Conservation (phyloP, 2,888 invertebrate genomes). For the Cancer borealis region DNA sequence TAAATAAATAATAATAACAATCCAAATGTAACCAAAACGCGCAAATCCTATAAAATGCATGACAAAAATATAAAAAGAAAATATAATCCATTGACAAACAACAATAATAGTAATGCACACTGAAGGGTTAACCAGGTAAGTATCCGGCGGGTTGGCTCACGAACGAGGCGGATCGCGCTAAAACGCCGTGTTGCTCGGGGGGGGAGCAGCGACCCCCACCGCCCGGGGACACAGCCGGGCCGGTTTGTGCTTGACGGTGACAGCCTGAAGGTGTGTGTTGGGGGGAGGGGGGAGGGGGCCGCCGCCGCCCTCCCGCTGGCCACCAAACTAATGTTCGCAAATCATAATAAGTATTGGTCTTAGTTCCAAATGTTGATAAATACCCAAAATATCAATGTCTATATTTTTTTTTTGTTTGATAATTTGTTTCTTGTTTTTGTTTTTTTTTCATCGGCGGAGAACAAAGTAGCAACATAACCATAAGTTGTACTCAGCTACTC, state of each 20-base stretch:
- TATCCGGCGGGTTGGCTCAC: slow-evolving; percentile 36
- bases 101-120: slow-evolving; percentile 23
- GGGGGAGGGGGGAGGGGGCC: slow-evolving; percentile 36
- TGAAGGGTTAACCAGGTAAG: slow-evolving; percentile 26
- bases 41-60: neutral
- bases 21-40: neutral
- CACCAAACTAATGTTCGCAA: neutral
- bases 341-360: neutral
- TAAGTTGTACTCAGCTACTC: slow-evolving; percentile 39
- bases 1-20: neutral
- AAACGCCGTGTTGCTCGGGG: neutral
- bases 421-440: neutral
- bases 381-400: slow-evolving; percentile 13
- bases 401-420: slow-evolving; percentile 18
- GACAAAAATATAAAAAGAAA: neutral
- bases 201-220: neutral
- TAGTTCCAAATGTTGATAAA: neutral
- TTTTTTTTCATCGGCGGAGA: neutral
- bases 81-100: neutral
- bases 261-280: slow-evolving; percentile 54
- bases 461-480: slow-evolving; percentile 34
- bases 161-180: slow-evolving; percentile 28
- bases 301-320: slow-evolving; percentile 38
- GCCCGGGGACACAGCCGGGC: slow-evolving; percentile 21
- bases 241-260: slow-evolving; percentile 66